Evolutionary conservation across 2,797 vertebrate genomes (phyloP).

Genomic region (Brotula barbata): DNA sequence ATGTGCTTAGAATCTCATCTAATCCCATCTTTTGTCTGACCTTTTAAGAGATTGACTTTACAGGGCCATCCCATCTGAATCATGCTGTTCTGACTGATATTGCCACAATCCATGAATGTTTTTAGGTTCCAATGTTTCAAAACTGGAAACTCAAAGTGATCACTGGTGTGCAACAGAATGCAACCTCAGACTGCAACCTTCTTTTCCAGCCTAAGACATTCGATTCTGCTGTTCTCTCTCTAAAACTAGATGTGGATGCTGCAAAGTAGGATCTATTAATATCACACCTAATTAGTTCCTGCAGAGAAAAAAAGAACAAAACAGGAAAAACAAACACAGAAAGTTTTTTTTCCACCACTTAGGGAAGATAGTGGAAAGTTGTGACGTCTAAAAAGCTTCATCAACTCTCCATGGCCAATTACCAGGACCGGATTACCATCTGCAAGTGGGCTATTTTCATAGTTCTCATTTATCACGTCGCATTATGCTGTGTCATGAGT

Average conservation of each 20-base stretch:
- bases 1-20: too few relatives aligned
- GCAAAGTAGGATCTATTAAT: conserved; percentile 9
- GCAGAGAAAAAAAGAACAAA: conserved; percentile 5
- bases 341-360: conserved; percentile 18
- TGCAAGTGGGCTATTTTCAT: conserved; percentile 25
- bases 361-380: conserved; percentile 14
- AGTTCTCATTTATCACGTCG: conserved; percentile 32
- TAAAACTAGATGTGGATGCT: background rate
- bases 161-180: background rate
- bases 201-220: background rate
- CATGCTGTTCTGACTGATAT: too few relatives aligned
- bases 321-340: background rate
- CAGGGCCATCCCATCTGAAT: too few relatives aligned
- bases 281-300: conserved; percentile 13
- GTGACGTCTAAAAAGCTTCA: conserved; percentile 42
- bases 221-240: background rate
- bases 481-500: conserved; percentile 2
- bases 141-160: background rate
- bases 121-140: conserved; percentile 22
- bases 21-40: too few relatives aligned
- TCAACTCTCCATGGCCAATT: conserved; percentile 34
- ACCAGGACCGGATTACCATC: conserved; percentile 24
- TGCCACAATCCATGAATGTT: too few relatives aligned
- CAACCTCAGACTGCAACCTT: conserved; percentile 7
- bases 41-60: too few relatives aligned